Base-by-base conservation (phyloP, 1,140 invertebrate genomes). In the Mamestra configurata region DNA sequence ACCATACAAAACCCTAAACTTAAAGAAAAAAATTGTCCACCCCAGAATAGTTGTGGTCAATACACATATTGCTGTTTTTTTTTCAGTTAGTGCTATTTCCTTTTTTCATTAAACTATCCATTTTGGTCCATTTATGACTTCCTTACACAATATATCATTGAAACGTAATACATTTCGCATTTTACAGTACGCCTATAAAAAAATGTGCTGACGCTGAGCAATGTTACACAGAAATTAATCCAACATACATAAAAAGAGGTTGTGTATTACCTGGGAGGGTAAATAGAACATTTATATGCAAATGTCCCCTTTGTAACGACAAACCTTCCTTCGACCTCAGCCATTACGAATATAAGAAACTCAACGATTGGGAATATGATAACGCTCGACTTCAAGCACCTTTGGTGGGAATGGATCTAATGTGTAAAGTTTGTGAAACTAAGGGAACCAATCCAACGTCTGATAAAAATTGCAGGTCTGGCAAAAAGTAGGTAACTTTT, bases 221-320 rank as follows among this genome's bases (percentile, higher is more conserved):
- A 51, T 93, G 90, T 77, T 88, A 81, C 46, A 84, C 81, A 1
- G 90, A 93, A 85, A 11, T 94, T 22, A 83, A 92, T 78, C 85
- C 86, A 57, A 11, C 81, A 27, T 93, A 87, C 64, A 89, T 93
- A 79, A 90, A 81, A 84, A 82, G 91, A 51, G 91, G 90, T 59
- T 91, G 92, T 84, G 72, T 86, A 24, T 61, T 81, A 51, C 85
- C 81, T 80, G 82, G 77, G 31, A 81, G 66, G 46, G 57, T 89
- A 71, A 91, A 91, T 66, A 88, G 84, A 77, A 89, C 88, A 22
- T 91, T 91, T 82, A 79, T 85, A 78, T 93, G 92, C 80, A 93
- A 90, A 81, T 93, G 92, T 80, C 88, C 87, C 55, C 80, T 91
- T 6, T 93, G 91, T 72, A 92, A 93, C 78, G 88, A 93, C 75